Base-by-base conservation (phyloP, 2,113 vertebrate genomes). In the Phoxinus phoxinus region DNA sequence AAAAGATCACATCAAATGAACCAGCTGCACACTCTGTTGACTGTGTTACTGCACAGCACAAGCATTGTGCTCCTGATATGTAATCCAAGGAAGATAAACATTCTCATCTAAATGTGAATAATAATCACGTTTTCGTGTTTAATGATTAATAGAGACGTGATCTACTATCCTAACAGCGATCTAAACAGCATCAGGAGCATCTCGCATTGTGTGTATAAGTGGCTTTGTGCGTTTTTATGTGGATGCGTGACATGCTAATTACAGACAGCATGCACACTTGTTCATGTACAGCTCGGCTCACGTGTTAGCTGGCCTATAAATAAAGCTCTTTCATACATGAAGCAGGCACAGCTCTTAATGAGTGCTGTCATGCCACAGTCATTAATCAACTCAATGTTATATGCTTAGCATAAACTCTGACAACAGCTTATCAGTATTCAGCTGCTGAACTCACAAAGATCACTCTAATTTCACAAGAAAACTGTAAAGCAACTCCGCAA, bases 301-400 rank as follows among this genome's bases (percentile, higher is more conserved):
- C 61, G 27, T 75, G 83, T 37, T 77, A 84, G 59, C 75, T 59
- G 71, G 46, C 59, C 32, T 88, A 88, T 86, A 72, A 88, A 86
- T 86, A 84, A 81, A 82, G 5, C 59, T 75, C 53, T 83, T 71
- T 84, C 41, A 81, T 84, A 67, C 13, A 71, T 44, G 76, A 72
- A 74, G 41, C 30, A 76, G 74, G 77, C 69, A 88, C 27, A 53
- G 77, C 51, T 86, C 61, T 76, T 84, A 30, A 65, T 61, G 75
- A 89, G 78, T 53, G n/a, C 51, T 9, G 73, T 74, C 76, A 74
- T 27, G 41, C 44, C 63, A 58, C 87, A 61, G 46, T 35, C 44
- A 77, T 84, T 74, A 75, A 80, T 80, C 21, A 80, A 44, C 51
- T 41, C 32, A 41, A 19, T 35, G 48, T 35, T 15, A 53, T 15